Conservation (phyloP, 2,797 vertebrate species). For the Sarcophilus harrisii region DNA sequence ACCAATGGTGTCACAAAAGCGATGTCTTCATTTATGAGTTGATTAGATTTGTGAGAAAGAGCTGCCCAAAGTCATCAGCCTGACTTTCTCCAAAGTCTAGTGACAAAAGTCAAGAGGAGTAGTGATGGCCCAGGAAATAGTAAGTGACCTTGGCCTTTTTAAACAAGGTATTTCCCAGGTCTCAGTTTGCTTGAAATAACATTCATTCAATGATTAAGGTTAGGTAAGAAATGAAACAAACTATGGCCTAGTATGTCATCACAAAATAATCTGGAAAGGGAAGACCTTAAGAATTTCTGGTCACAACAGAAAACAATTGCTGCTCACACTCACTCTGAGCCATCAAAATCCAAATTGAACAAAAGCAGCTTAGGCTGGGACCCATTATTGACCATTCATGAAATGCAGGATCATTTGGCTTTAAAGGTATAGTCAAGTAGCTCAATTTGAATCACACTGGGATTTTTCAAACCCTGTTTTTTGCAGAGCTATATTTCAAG, state of each 20-base stretch:
- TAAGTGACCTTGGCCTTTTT: neutral
- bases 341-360: neutral
- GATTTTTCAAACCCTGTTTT: no score
- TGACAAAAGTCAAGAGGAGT: neutral
- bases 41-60: neutral
- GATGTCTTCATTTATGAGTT: neutral
- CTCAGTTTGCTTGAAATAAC: neutral
- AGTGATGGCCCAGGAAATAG: neutral
- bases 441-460: neutral
- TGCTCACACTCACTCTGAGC: neutral
- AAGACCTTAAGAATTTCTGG: neutral
- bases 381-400: neutral
- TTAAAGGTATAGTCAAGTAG: neutral
- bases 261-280: neutral
- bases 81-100: neutral
- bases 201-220: neutral
- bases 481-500: neutral
- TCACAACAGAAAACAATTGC: neutral
- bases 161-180: neutral
- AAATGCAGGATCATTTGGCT: neutral
- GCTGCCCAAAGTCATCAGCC: neutral
- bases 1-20: neutral
- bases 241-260: neutral
- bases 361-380: neutral
- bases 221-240: neutral